Evolutionary conservation across 2,113 vertebrate species (phyloP).

Genomic region (Serinus canaria): DNA sequence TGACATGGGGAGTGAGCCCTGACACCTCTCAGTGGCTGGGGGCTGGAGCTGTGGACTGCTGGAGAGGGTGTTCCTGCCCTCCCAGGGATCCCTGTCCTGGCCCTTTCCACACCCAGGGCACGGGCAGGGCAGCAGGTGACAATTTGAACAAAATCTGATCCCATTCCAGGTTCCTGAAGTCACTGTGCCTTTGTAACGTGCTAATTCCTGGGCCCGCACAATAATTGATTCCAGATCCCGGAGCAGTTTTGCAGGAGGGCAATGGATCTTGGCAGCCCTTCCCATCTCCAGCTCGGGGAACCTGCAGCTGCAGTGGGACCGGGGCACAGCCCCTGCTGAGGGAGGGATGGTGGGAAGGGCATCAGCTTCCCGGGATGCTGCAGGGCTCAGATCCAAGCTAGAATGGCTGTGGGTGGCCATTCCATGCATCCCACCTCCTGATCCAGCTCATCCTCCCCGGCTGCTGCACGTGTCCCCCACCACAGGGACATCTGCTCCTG

Average conservation of each 20-base stretch:
- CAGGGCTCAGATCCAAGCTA: background rate
- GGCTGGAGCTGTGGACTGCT: background rate
- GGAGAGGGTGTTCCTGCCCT: background rate
- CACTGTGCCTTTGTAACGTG: conserved; percentile 2
- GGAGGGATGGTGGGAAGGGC: background rate
- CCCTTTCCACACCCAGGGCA: background rate
- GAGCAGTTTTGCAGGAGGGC: background rate
- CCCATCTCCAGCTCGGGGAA: background rate
- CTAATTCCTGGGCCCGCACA: conserved; percentile 9
- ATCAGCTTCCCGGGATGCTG: background rate
- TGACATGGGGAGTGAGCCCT: background rate
- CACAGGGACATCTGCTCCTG: background rate
- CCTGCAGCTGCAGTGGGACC: background rate
- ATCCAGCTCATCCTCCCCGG: background rate
- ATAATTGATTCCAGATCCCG: conserved; percentile 32
- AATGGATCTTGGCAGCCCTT: background rate
- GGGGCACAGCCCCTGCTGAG: background rate
- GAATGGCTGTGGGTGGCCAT: background rate
- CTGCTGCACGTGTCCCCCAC: background rate
- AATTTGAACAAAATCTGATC: conserved; percentile 26
- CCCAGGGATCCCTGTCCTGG: background rate
- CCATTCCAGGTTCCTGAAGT: conserved; percentile 39
- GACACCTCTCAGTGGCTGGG: background rate
- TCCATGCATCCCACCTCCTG: background rate
- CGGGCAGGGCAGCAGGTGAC: background rate